Evolutionary conservation across 1,140 invertebrate genomes (phyloP), one percentile per base, ranked within the genome.

Genomic region (Littorina saxatilis): DNA sequence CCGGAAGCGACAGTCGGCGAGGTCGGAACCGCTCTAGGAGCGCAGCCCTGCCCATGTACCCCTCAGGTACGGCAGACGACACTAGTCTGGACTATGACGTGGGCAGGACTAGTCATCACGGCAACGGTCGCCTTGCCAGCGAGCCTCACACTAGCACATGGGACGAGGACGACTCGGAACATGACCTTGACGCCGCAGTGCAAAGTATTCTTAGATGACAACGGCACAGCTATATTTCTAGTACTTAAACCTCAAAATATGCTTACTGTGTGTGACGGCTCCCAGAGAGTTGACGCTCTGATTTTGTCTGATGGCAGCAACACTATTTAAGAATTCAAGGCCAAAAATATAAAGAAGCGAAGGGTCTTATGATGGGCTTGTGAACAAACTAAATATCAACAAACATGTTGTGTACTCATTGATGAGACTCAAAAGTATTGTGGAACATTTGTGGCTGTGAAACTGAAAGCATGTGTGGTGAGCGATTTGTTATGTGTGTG

Each of bases 171-270:
- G 43, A 47, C 43, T 47, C 43, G 17, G 43, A 47, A 47, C 81
- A 84, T 87, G 87, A 90, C 82, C 72, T 88, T 32, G 87, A 88
- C 81, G 87, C 87, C 76, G 88, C 88, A 68, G 88, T 90, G 17
- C 86, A 88, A 66, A 90, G 88, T 83, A 90, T 90, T 86, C 73
- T 90, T 17, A 88, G 88, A 84, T 90, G 83, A 29, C 58, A 15
- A n/a, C 7, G 66, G 32, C 32, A 27, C 17, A 23, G 23, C 32
- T n/a, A 75, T 52, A 32, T 27, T 11, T 17, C n/a, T n/a, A n/a
- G n/a, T 32, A 72, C 23, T 35, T 29, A 40, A 13, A 35, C 23
- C 40, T 72, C 7, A 40, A 37, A 35, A 37, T 23, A 15, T 17
- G 17, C 68, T 37, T 72, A 35, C 4, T 40, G 40, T 35, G n/a